phyloP scores from a whole-genome alignment of 2,888 invertebrate genomes.

The Trilocha varians region DNA sequence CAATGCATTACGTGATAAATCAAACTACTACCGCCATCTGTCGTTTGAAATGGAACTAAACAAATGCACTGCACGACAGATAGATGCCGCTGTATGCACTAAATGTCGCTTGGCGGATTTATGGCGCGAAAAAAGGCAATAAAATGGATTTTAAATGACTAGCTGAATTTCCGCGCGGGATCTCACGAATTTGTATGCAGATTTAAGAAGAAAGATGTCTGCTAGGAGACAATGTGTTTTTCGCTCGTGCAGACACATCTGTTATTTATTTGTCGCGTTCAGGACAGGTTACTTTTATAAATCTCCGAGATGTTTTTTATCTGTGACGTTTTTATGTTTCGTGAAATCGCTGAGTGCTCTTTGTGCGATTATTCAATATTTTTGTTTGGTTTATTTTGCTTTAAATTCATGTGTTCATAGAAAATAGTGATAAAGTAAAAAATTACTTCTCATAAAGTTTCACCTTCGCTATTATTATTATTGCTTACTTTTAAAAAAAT shows the following conservation, averaged over 20 bases:
- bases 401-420: no score
- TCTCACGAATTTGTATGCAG: conserved; percentile 66
- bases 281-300: conserved; percentile 32
- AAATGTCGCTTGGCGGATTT: conserved; percentile 56
- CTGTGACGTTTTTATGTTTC: conserved; percentile 19
- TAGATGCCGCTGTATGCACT: conserved; percentile 42
- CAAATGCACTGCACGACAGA: conserved; percentile 18
- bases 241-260: conserved; percentile 49
- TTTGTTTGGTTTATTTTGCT: no score
- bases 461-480: no score
- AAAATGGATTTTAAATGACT: conserved; percentile 68
- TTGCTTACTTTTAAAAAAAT: no score
- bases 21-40: conserved; percentile 46
- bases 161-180: conserved; percentile 60
- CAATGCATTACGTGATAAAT: no score
- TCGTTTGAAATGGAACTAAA: conserved; percentile 24
- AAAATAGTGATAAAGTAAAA: no score
- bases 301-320: conserved; percentile 21
- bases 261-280: conserved; percentile 45
- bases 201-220: conserved; percentile 61
- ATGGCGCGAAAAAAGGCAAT: conserved; percentile 60
- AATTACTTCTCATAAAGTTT: no score
- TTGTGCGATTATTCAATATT: conserved; percentile 14
- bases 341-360: conserved; percentile 19
- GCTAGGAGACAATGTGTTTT: conserved; percentile 50